Conservation (phyloP, 2,797 vertebrate species). For the Sebastes baramenuke region DNA sequence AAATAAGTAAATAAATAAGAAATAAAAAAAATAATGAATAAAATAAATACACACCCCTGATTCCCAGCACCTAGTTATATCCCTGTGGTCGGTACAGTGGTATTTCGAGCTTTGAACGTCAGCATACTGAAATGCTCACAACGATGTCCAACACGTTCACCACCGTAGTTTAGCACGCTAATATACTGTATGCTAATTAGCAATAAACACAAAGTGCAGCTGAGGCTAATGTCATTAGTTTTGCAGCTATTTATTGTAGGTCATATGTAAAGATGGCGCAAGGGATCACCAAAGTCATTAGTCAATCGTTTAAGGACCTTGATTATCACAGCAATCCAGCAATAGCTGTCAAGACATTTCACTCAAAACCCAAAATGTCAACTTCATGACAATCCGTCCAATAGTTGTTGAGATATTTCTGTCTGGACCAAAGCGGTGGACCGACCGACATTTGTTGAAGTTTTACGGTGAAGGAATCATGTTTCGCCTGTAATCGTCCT, state of each 20-base stretch:
- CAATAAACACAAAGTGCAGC: background rate
- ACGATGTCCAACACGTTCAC: too few relatives aligned
- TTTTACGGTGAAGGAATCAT: background rate
- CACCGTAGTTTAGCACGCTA: too few relatives aligned
- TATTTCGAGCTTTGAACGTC: too few relatives aligned
- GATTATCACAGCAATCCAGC: background rate
- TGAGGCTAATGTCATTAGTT: background rate
- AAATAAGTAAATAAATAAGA: too few relatives aligned
- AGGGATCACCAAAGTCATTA: background rate
- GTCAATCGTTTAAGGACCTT: background rate
- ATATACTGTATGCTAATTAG: background rate
- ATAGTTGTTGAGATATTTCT: background rate
- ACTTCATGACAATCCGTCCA: background rate
- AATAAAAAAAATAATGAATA: too few relatives aligned
- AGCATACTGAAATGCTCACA: too few relatives aligned
- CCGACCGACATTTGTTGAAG: background rate
- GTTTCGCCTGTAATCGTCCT: background rate
- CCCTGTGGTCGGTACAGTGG: too few relatives aligned
- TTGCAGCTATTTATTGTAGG: background rate
- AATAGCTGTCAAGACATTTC: background rate
- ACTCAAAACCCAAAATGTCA: too few relatives aligned
- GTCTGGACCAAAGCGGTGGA: background rate
- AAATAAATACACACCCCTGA: too few relatives aligned
- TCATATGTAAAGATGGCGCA: background rate
- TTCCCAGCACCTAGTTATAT: too few relatives aligned